phyloP scores from a whole-genome alignment of 2,113 vertebrate genomes.

The Alligator mississippiensis region DNA sequence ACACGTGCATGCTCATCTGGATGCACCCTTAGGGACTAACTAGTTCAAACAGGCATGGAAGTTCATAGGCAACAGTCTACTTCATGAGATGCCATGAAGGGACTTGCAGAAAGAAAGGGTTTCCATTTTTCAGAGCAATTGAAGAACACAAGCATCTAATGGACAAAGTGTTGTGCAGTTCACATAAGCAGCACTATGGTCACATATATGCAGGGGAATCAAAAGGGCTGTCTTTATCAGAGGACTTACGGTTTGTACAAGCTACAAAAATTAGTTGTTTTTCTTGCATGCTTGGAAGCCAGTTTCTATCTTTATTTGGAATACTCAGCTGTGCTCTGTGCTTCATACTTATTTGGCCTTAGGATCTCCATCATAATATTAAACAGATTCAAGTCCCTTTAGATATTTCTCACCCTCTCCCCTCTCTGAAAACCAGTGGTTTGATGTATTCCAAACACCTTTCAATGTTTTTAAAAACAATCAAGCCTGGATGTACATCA shows the following conservation, averaged over 20 bases:
- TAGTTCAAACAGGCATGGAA: too few species aligned
- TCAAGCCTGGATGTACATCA: neutral
- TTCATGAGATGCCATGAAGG: too few species aligned
- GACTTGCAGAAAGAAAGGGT: too few species aligned
- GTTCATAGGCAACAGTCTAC: too few species aligned
- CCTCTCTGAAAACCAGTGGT: neutral
- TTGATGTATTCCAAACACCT: slow-evolving; percentile 8
- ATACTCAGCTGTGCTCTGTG: neutral
- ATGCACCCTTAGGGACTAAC: too few species aligned
- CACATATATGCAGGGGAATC: neutral
- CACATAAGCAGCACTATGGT: neutral
- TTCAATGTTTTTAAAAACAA: slow-evolving; percentile 36
- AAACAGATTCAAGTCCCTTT: neutral
- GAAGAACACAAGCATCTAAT: neutral
- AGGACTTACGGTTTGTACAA: neutral
- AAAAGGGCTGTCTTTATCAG: neutral
- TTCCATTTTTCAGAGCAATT: neutral
- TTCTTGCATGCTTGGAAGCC: too few species aligned
- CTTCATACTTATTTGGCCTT: slow-evolving; percentile 28
- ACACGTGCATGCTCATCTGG: too few species aligned
- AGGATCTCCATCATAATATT: slow-evolving; percentile 1
- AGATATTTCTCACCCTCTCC: neutral
- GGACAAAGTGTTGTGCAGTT: neutral
- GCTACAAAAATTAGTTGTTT: neutral
- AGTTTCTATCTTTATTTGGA: too few species aligned